A percentile compares a stretch with the other conserved stretches of the same genome.
phyloP scores from a whole-genome alignment of 2,797 vertebrate genomes.

The Diplodus sargus region DNA sequence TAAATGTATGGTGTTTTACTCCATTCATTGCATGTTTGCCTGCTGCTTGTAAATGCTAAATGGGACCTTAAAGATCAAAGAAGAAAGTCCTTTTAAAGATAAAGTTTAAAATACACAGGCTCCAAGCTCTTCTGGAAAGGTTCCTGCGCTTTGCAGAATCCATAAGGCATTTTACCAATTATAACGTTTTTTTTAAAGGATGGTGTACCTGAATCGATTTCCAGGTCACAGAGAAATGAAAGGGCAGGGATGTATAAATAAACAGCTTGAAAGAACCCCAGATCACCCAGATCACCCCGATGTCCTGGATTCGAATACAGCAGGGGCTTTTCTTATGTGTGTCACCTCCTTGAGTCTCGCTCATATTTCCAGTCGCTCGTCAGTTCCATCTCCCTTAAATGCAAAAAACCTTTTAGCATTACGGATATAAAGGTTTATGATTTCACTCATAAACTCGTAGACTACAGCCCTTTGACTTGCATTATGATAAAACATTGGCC shows the following conservation, averaged over 20 bases:
- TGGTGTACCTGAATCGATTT: constrained; percentile 23
- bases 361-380: background rate
- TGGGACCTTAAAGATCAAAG: background rate
- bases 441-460: background rate
- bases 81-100: background rate
- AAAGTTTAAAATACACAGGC: background rate
- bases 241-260: constrained; percentile 31
- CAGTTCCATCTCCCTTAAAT: background rate
- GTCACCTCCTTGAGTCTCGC: background rate
- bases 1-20: background rate
- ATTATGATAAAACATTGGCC: background rate
- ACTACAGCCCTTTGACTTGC: background rate
- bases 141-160: background rate
- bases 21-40: background rate
- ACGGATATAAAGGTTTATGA: background rate
- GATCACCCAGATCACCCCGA: background rate
- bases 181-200: background rate
- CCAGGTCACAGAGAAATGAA: constrained; percentile 27
- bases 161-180: constrained; percentile 34
- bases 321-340: constrained; percentile 12
- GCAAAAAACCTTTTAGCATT: background rate
- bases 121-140: constrained; percentile 10
- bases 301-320: constrained; percentile 23
- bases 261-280: constrained; percentile 30
- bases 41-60: background rate